Base-by-base conservation (phyloP, 53 echinoderm and acorn worm genomes). In the Henricia sp. region DNA sequence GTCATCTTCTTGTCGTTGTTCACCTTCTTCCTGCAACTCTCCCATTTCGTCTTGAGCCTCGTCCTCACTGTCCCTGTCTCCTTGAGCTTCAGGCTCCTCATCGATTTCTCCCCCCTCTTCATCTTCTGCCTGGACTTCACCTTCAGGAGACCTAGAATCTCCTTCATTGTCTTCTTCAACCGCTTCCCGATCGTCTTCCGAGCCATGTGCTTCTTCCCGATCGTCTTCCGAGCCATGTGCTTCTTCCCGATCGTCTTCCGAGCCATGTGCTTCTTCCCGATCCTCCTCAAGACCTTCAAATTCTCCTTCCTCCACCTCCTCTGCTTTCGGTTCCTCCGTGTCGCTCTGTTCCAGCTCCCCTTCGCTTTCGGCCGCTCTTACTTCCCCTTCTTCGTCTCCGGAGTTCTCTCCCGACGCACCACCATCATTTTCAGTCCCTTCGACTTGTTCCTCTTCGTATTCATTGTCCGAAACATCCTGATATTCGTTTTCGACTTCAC, bases 241-340 rank as follows among this genome's bases (percentile, higher is more conserved):
- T 24, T 82, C 66, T 38, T 64, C 70, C 11, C 9, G 52, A 24
- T 36, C 78, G 0, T 82, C 82, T 52, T 82, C 82, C 23, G 82
- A 67, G 37, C 66, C 51, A 6, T 23, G 28, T 3, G 30, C 46
- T 24, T 82, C 66, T 38, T 64, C 70, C 11, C 60, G 87, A 26
- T 26, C 27, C 3, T 33, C 72, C 21, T 74, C 74, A 28, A 52
- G 52, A n/a, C 46, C 41, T 40, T 52, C 71, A 48, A 71, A 80
- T 44, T 70, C 80, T 1, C 26, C 59, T 16, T 67, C 40, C 59
- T 59, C 76, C 9, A 51, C 63, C 39, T 82, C 82, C 40, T 71
- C 50, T 71, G 17, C 36, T 16, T 51, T 35, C 34, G 30, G 44
- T 12, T 63, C 17, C 28, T 62, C 63, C 48, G 44, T 35, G 1